Conservation (phyloP, 2,888 invertebrate species). For the Halictus ligatus region DNA sequence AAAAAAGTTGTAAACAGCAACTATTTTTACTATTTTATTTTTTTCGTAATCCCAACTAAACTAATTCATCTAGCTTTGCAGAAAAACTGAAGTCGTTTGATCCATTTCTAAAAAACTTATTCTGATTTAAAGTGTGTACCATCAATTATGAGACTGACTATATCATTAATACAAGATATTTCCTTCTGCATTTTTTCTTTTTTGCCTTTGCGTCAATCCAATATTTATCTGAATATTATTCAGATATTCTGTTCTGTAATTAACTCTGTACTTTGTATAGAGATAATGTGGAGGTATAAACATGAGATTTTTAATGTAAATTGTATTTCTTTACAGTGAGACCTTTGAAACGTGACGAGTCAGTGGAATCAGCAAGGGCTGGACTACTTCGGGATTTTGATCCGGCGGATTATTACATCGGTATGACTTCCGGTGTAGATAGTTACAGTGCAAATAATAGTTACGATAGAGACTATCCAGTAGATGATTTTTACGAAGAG, state of each 20-base stretch:
- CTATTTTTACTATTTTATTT: too few relatives aligned
- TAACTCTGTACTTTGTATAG: neutral
- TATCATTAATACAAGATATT: too few relatives aligned
- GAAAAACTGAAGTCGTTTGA: too few relatives aligned
- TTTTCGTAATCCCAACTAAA: too few relatives aligned
- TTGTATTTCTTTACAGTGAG: constrained; percentile 82
- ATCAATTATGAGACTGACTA: too few relatives aligned
- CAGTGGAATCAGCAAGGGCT: constrained; percentile 90
- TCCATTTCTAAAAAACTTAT: too few relatives aligned
- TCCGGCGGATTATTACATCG: constrained; percentile 88
- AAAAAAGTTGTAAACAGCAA: too few relatives aligned
- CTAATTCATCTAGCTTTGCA: too few relatives aligned
- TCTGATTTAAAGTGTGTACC: too few relatives aligned
- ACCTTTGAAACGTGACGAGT: constrained; percentile 85
- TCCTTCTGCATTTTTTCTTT: too few relatives aligned
- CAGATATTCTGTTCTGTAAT: neutral
- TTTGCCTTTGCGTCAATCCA: neutral
- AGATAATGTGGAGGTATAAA: neutral
- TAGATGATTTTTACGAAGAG: constrained; percentile 81
- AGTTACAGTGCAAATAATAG: constrained; percentile 78
- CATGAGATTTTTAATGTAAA: neutral
- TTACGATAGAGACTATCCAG: constrained; percentile 80
- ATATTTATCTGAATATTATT: too few relatives aligned
- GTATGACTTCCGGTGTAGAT: constrained; percentile 82
- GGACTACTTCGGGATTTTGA: constrained; percentile 93